Percentiles rank a stretch among this genome's conserved stretches.
These are phyloP conservation scores for Macaca mulatta DNA, from an alignment of 2,113 vertebrate genomes.

Conservation along the genomic window DNA sequence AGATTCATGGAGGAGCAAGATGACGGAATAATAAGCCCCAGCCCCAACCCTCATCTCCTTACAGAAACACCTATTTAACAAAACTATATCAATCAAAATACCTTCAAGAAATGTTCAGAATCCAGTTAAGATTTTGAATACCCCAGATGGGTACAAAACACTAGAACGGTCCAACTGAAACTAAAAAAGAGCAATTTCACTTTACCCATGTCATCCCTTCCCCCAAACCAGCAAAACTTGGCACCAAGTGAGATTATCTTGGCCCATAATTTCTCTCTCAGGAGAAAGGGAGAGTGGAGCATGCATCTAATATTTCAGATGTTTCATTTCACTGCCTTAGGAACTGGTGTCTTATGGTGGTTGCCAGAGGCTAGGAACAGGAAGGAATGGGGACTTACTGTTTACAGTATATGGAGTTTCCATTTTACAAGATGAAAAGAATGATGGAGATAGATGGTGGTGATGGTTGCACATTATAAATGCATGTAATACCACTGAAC, in stretches of 20 bases:
- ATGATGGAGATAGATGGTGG: neutral
- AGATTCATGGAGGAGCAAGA: neutral
- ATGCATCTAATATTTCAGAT: neutral
- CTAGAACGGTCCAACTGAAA: neutral
- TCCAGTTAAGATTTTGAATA: neutral
- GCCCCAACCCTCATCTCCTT: neutral
- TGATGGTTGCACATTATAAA: neutral
- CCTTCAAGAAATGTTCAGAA: neutral
- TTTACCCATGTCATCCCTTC: neutral
- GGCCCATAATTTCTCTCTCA: neutral
- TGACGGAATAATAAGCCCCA: neutral
- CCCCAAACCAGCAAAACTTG: neutral
- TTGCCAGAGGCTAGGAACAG: neutral
- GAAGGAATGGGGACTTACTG: neutral
- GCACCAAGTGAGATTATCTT: neutral
- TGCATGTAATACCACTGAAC: neutral
- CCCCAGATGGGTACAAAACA: neutral
- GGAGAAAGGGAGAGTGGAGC: neutral
- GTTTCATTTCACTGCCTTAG: neutral
- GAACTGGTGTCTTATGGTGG: neutral
- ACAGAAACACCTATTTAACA: neutral
- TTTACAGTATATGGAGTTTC: neutral
- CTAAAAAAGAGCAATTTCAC: neutral
- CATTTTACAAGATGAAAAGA: neutral
- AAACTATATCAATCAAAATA: neutral